These are phyloP conservation scores for Apostichopus japonicus DNA, from an alignment of 35 echinoderm and acorn worm species.

Conservation along the genomic window DNA sequence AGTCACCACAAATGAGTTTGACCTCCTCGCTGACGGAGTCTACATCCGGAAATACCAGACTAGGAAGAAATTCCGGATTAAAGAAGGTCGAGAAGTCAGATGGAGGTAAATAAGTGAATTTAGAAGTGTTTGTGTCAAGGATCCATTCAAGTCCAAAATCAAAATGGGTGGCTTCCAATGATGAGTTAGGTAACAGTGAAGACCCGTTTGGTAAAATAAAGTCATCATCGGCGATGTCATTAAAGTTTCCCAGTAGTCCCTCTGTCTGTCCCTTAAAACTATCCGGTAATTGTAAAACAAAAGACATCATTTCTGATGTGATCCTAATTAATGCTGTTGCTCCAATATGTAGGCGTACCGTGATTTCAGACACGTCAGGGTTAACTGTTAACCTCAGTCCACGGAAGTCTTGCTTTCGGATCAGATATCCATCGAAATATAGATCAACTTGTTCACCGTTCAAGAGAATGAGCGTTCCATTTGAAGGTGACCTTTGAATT, in stretches of 20 bases:
- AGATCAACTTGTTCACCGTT: not conserved
- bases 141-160: constrained; percentile 66
- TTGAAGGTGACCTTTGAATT: constrained; percentile 48
- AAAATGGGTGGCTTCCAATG: constrained; percentile 54
- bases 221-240: constrained; percentile 65
- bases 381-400: constrained; percentile 40
- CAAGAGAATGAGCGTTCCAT: constrained; percentile 30
- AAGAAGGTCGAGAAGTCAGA: not conserved
- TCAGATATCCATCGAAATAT: constrained; percentile 11
- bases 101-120: constrained; percentile 62
- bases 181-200: constrained; percentile 12
- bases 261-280: constrained; percentile 34
- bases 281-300: constrained; percentile 52
- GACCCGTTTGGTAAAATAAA: constrained; percentile 60
- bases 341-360: constrained; percentile 31
- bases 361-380: constrained; percentile 47
- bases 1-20: constrained; percentile 52
- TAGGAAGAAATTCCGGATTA: constrained; percentile 55
- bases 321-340: constrained; percentile 47
- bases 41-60: constrained; percentile 53
- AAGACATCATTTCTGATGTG: constrained; percentile 57
- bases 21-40: constrained; percentile 57
- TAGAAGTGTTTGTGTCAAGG: constrained; percentile 41
- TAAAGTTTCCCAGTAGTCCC: constrained; percentile 75
- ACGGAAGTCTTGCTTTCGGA: constrained; percentile 26